Conservation (phyloP, 2,888 invertebrate genomes). For the Cephonodes hylas region DNA sequence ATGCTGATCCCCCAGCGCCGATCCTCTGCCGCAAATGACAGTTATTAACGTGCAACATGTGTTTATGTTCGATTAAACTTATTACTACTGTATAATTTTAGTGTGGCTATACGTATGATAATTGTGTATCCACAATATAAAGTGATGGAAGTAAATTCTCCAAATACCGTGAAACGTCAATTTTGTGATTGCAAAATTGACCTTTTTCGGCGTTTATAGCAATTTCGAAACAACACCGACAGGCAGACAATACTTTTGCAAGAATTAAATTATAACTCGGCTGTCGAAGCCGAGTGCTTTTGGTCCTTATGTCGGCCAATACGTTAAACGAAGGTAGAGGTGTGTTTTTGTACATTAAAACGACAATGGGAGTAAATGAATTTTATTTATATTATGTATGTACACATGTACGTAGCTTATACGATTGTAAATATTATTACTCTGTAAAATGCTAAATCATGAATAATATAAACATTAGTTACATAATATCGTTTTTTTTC, state of each 20-base stretch:
- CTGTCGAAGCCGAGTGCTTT: slow-evolving; percentile 16
- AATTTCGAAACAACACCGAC: slow-evolving; percentile 7
- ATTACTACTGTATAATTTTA: slow-evolving; percentile 8
- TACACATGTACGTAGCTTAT: slow-evolving; percentile 75
- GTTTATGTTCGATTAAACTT: slow-evolving; percentile 2
- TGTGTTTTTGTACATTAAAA: slow-evolving; percentile 72
- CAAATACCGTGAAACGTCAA: slow-evolving; percentile 6
- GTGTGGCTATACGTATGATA: slow-evolving; percentile 2
- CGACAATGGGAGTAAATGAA: slow-evolving; percentile 77
- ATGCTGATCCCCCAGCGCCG: neutral
- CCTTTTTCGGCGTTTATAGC: neutral
- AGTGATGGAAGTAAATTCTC: slow-evolving; percentile 7
- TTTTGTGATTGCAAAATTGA: slow-evolving; percentile 8
- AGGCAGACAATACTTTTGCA: neutral
- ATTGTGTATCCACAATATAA: slow-evolving; percentile 7
- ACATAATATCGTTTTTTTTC: slow-evolving; percentile 75
- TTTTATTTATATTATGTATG: slow-evolving; percentile 76
- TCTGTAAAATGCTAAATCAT: slow-evolving; percentile 80
- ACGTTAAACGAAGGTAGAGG: slow-evolving; percentile 44
- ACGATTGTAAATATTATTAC: slow-evolving; percentile 79
- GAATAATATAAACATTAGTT: slow-evolving; percentile 80
- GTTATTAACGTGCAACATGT: neutral
- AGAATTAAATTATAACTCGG: slow-evolving; percentile 8
- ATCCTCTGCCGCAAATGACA: neutral
- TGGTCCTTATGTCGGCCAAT: slow-evolving; percentile 54